phyloP scores from a whole-genome alignment of 2,797 vertebrate species.

The Nothura maculosa region DNA sequence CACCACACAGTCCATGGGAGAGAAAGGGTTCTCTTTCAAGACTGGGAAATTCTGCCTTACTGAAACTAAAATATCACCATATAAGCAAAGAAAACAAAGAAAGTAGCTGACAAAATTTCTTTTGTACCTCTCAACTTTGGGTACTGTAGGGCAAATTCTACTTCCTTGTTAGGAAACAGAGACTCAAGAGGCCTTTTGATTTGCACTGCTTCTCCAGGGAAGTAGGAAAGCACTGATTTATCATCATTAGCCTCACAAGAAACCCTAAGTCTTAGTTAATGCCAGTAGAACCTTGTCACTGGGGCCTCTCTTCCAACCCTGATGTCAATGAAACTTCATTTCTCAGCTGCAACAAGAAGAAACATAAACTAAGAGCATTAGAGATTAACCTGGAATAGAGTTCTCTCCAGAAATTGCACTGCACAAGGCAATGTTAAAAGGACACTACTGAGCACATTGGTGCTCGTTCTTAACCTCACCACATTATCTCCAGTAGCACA shows the following conservation, averaged over 20 bases:
- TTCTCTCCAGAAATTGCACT: background rate
- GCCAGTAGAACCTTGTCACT: background rate
- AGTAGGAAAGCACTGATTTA: background rate
- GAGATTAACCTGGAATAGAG: conserved; percentile 12
- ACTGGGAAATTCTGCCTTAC: background rate
- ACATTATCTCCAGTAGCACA: conserved; percentile 60
- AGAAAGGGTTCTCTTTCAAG: background rate
- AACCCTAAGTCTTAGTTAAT: background rate
- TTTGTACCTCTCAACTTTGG: background rate
- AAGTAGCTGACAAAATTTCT: background rate
- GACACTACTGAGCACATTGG: background rate
- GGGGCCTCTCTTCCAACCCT: background rate
- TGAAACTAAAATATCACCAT: background rate
- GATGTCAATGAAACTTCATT: conserved; percentile 10
- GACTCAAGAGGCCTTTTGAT: background rate
- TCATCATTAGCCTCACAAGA: background rate
- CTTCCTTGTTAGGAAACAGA: background rate
- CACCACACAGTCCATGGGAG: fast-evolving
- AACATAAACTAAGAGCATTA: conserved; percentile 17
- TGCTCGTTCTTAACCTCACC: conserved; percentile 33
- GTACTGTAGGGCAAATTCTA: background rate
- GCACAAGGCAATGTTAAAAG: conserved; percentile 18
- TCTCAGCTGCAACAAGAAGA: background rate
- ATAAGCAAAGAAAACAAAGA: background rate
- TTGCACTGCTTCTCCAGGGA: background rate